Base-by-base conservation (phyloP, 2,888 invertebrate species). In the Mactromeris polynyma region DNA sequence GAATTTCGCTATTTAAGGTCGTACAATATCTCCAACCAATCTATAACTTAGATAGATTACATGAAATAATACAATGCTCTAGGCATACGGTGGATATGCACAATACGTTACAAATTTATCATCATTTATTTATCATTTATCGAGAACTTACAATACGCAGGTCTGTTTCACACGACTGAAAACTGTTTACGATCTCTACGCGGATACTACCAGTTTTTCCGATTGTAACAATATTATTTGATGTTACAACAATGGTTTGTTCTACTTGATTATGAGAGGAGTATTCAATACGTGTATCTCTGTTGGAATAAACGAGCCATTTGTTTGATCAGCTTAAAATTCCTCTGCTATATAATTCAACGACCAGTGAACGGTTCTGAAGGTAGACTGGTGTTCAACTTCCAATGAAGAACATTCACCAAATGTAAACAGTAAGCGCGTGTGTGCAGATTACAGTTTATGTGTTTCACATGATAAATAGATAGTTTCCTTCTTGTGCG, bases 51-150 rank as follows among this genome's bases (percentile, higher is more conserved):
- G 31, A 33, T 33, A 17, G 73, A 36, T 36, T 33, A 36, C 36
- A 2, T 73, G 36, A 1, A 36, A 26, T 46, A 38, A 54, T 40
- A 33, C 46, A 38, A 38, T 84, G 84, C 84, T 84, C 19, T 17
- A 84, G 84, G 84, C 84, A 31, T 19, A 54, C 4, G 33, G 36
- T 40, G 17, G n/a, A 78, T 77, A 40, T 51, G 36, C 51, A 84
- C 54, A n/a, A 31, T 46, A 84, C 3, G 36, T 36, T 79, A 38
- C 38, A 26, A 36, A 78, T 54, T 36, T 78, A 73, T 84, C 77
- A 77, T 84, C 54, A 54, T 78, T 84, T 73, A 84, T 78, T 78
- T 26, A 84, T 78, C 84, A 78, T 84, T 84, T 46, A 83, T 83
- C 83, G 83, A 36, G n/a, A 84, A 38, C 54, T n/a, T 19, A 54